Evolutionary conservation across 1,140 invertebrate genomes (phyloP), one percentile per base, ranked within the genome.

Genomic region (Drosophila oshimai): DNA sequence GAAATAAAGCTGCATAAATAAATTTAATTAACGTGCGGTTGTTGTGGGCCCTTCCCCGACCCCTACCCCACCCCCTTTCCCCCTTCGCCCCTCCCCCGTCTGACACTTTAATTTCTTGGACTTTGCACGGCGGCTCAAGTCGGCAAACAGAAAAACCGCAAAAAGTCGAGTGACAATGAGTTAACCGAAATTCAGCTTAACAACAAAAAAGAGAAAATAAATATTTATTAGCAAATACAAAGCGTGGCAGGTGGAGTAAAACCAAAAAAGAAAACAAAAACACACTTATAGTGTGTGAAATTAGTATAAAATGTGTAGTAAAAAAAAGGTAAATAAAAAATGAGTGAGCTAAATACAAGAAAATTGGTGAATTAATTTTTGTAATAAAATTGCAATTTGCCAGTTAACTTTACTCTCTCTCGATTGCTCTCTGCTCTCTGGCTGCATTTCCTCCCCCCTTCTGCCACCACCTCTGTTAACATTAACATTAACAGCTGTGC

Each of bases 61-160:
- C 33, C 12, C 28, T 26, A 15, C 45, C 5, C 36, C 42, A 29
- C 62, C 41, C 28, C 62, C 51, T 57, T 39, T 10, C 12, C 18
- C 51, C 46, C 17, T n/a, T n/a, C n/a, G n/a, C 54, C 37, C 12
- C 45, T 41, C 58, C 20, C 33, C 47, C 50, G 79, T 84, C 74
- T 86, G 79, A 75, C 80, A 79, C 67, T 86, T 86, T 72, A 86
- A 86, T 86, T 86, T 84, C 75, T 75, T 75, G 80, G 81, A 84
- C 80, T 84, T 84, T 86, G 81, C 51, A 75, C 80, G 80, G 75
- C 80, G 80, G 80, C 80, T 84, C 80, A 86, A 84, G 70, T 84
- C 79, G 72, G 58, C 77, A 71, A 60, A 45, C 34, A 72, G 57
- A 55, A 73, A 71, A 64, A 37, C 28, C 36, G 18, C 46, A 51